These are phyloP conservation scores for Rhegmatorhina hoffmannsi DNA, from an alignment of 2,113 vertebrate species.

Conservation along the genomic window DNA sequence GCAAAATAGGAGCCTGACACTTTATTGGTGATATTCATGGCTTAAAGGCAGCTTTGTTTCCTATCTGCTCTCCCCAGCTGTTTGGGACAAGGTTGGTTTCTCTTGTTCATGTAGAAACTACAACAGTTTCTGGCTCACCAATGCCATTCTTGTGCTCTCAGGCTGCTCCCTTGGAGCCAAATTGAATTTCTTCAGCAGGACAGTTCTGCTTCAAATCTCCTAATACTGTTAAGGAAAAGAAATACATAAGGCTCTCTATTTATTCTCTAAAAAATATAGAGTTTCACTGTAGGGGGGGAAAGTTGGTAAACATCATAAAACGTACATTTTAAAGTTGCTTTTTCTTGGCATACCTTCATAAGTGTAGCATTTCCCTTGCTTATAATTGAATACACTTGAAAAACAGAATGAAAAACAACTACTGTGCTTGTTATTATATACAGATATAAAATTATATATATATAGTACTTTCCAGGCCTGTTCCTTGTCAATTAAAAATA, in stretches of 20 bases:
- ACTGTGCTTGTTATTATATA: not conserved
- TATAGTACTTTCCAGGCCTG: not conserved
- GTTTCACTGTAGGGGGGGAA: not conserved
- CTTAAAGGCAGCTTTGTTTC: not conserved
- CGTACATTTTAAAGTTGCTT: not conserved
- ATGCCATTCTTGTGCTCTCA: not conserved
- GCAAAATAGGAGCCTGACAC: not conserved
- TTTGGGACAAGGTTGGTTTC: not conserved
- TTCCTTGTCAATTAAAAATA: not conserved
- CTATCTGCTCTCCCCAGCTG: not conserved
- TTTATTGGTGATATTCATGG: not conserved
- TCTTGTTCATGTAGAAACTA: not conserved
- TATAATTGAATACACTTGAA: not conserved
- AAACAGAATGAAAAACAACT: not conserved
- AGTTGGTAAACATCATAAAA: rapidly evolving
- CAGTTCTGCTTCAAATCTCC: not conserved
- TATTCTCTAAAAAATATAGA: not conserved
- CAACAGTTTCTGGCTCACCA: not conserved
- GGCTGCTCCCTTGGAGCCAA: not conserved
- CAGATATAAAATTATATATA: not conserved
- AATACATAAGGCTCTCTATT: not conserved
- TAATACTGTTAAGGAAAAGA: not conserved
- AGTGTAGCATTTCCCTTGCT: not conserved
- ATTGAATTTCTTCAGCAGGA: not conserved
- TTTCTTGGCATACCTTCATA: not conserved